These are phyloP conservation scores for Poeciliopsis retropinna DNA, from an alignment of 2,113 vertebrate genomes.

Conservation along the genomic window DNA sequence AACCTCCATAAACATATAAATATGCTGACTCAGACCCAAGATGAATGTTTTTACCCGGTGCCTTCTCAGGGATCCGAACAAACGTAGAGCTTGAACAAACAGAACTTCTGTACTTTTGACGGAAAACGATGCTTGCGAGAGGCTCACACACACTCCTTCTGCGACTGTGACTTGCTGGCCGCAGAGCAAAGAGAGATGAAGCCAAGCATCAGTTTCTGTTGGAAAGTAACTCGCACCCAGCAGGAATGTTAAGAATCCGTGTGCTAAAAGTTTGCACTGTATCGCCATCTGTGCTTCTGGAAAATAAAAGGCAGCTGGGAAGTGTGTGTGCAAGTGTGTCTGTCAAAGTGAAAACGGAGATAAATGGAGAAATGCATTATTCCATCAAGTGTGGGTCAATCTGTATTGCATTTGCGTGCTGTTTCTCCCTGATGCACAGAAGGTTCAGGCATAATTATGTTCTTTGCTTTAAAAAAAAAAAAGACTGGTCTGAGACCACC, in stretches of 20 bases:
- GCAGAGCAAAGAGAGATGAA: conserved; percentile 23
- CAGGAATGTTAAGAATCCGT: conserved; percentile 77
- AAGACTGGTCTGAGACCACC: conserved; percentile 54
- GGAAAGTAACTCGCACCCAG: conserved; percentile 64
- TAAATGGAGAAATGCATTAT: conserved; percentile 5
- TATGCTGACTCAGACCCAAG: conserved; percentile 41
- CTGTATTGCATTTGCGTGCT: not conserved
- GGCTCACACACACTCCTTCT: conserved; percentile 22
- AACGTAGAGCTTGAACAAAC: conserved; percentile 11
- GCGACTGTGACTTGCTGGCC: conserved; percentile 57
- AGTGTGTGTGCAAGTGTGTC: not conserved
- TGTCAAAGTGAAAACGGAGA: not conserved
- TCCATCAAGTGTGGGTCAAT: not conserved
- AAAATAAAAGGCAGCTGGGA: conserved; percentile 74
- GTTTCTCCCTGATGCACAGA: not conserved
- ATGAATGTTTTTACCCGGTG: not conserved
- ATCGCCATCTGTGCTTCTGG: conserved; percentile 64
- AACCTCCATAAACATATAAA: conserved; percentile 50
- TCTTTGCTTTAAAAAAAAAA: conserved; percentile 42
- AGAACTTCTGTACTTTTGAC: conserved; percentile 18
- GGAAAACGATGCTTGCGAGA: conserved; percentile 42
- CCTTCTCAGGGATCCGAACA: conserved; percentile 7
- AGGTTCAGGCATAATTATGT: conserved; percentile 45
- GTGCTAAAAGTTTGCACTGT: conserved; percentile 75
- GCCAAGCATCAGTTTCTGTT: conserved; percentile 35